These are phyloP conservation scores for Thera britannica DNA, from an alignment of 2,888 invertebrate species.

Conservation along the genomic window DNA sequence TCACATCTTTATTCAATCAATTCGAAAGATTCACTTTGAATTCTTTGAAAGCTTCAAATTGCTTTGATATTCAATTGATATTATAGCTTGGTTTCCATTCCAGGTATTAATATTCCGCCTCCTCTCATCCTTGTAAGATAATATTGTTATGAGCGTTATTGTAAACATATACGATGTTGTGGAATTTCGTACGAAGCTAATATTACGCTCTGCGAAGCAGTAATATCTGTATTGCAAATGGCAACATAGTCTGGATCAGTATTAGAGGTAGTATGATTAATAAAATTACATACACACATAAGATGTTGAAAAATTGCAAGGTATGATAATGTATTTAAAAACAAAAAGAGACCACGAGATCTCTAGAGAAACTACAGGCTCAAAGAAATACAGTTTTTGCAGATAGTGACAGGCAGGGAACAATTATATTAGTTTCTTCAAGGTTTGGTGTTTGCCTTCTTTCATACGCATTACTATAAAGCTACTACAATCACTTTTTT, in stretches of 20 bases:
- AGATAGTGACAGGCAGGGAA: too few species aligned
- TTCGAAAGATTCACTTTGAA: background rate
- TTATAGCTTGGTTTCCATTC: background rate
- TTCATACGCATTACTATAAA: too few species aligned
- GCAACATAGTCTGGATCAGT: background rate
- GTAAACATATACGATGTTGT: constrained; percentile 1
- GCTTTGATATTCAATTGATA: constrained; percentile 1
- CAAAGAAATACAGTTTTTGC: too few species aligned
- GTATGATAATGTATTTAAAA: too few species aligned
- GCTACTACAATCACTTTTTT: too few species aligned
- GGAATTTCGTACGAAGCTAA: constrained; percentile 14
- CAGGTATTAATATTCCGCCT: constrained; percentile 1
- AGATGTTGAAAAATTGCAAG: too few species aligned
- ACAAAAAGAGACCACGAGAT: too few species aligned
- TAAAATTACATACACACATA: too few species aligned
- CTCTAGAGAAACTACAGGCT: too few species aligned
- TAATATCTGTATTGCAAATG: constrained; percentile 11
- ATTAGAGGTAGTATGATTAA: background rate
- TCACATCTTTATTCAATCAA: background rate
- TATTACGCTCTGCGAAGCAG: constrained; percentile 13
- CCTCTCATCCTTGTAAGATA: constrained; percentile 1
- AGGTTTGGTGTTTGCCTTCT: too few species aligned
- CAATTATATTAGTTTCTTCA: too few species aligned
- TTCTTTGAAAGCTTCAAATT: background rate
- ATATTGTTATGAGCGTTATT: constrained; percentile 8